Conservation (phyloP, 2,797 vertebrate species). For the Chromobotia macracanthus region DNA sequence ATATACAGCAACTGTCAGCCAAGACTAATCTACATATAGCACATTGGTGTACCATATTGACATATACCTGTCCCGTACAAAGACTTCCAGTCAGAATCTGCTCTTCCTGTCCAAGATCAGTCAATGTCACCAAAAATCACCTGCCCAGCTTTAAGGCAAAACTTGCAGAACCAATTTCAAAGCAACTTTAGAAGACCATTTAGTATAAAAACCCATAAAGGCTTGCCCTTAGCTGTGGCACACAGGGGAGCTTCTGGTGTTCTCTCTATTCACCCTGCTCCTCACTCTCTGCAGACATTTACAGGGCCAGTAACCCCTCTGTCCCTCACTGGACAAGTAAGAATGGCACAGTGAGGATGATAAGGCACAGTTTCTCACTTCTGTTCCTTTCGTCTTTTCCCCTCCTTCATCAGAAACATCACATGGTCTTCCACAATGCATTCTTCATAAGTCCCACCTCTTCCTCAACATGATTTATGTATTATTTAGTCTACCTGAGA, state of each 20-base stretch:
- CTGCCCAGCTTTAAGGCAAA: constrained; percentile 6
- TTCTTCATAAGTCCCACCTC: constrained; percentile 40
- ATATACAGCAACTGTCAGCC: not conserved
- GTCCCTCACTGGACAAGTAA: constrained; percentile 1
- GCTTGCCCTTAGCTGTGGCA: constrained; percentile 12
- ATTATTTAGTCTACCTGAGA: constrained; percentile 47
- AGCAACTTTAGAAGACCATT: constrained; percentile 30
- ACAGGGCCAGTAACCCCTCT: constrained; percentile 16
- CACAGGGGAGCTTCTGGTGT: constrained; percentile 9
- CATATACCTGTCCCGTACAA: not conserved
- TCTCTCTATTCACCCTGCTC: constrained; percentile 6
- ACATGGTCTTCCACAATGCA: not conserved
- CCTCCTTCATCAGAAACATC: constrained; percentile 41
- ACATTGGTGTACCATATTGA: not conserved
- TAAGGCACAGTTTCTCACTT: constrained; percentile 29
- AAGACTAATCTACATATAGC: not conserved
- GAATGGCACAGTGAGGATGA: constrained; percentile 21
- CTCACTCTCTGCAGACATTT: not conserved
- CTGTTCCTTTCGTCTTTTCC: constrained; percentile 8
- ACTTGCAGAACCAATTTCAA: constrained; percentile 17
- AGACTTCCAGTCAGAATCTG: not conserved
- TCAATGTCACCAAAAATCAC: not conserved
- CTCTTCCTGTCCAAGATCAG: not conserved
- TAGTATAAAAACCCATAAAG: constrained; percentile 29
- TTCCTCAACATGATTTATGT: constrained; percentile 35